Conservation (phyloP, 2,888 invertebrate species). For the Drosophila mimetica region DNA sequence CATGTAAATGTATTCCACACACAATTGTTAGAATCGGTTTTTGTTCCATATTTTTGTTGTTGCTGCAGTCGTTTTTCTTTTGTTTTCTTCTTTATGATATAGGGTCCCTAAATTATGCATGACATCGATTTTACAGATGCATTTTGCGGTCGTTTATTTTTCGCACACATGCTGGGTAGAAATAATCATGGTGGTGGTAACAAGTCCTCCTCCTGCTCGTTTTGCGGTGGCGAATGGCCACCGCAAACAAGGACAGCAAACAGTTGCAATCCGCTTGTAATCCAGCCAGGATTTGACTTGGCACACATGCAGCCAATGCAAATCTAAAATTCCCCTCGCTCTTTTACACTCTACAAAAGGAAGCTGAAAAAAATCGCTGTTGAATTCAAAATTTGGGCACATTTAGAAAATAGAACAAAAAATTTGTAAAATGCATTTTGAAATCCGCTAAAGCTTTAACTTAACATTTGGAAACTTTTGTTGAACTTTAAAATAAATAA, state of each 20-base stretch:
- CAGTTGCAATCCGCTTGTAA: conserved; percentile 63
- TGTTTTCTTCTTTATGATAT: conserved; percentile 12
- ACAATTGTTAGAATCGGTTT: conserved; percentile 39
- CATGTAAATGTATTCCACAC: conserved; percentile 42
- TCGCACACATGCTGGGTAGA: conserved; percentile 45
- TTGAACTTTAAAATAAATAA: too few species aligned
- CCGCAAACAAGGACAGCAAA: conserved; percentile 54
- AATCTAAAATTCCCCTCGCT: conserved; percentile 28
- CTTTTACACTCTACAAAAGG: conserved; percentile 1
- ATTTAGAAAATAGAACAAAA: not conserved
- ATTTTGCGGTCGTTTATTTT: conserved; percentile 58
- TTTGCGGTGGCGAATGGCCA: conserved; percentile 46
- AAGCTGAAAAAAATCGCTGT: not conserved
- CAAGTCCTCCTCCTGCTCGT: conserved; percentile 9
- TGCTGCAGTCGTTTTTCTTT: not conserved
- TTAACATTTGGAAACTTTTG: too few species aligned
- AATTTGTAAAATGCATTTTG: not conserved
- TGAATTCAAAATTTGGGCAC: not conserved
- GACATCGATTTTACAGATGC: conserved; percentile 71
- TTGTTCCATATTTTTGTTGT: conserved; percentile 1
- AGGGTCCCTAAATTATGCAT: conserved; percentile 65
- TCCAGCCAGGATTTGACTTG: conserved; percentile 67
- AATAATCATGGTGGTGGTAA: conserved; percentile 55
- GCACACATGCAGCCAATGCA: conserved; percentile 40
- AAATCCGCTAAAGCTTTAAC: not conserved